Base-by-base conservation (phyloP, 2,888 invertebrate genomes). In the Eremobia ochroleuca region DNA sequence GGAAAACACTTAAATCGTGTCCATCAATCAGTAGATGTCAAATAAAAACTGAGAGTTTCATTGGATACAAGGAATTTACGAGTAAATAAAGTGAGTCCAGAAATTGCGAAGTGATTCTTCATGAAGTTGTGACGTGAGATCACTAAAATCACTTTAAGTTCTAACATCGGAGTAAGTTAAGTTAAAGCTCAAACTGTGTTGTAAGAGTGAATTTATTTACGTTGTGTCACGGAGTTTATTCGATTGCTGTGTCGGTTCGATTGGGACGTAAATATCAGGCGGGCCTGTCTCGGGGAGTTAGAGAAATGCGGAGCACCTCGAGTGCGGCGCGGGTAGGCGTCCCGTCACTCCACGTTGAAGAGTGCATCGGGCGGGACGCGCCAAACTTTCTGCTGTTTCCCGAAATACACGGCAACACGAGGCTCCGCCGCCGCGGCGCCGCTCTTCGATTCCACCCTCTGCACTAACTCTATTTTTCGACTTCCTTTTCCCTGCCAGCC, bases 391-490 rank as follows among this genome's bases (percentile, higher is more conserved):
- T 37, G 70, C 79, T 77, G 72, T 80, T 83, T 75, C 67, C 78
- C 84, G 79, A 94, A 94, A 94, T 91, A 94, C 87, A 90, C 90
- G 86, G 72, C 62, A 64, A 62, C 49, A 85, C 75, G 82, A 85
- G 85, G 81, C 87, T 85, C 86, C 88, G 86, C 88, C 92, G 64
- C 78, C 85, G 82, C 87, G 95, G 94, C 94, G 94, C 94, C 94
- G 79, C 86, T 87, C 90, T 92, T 94, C 92, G 92, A 93, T 94
- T 93, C 93, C 91, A 86, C 87, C 92, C 92, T 92, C 89, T 92
- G 91, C 91, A 93, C 92, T 92, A 92, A 92, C 93, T 94, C 91
- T 94, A 94, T 94, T 95, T 95, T 93, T 93, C 93, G 89, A 92
- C 94, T 93, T 94, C 91, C 92, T 92, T 93, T 93, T 93, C 93